Base-by-base conservation (phyloP, 2,797 vertebrate species). In the Sebastes reedi region DNA sequence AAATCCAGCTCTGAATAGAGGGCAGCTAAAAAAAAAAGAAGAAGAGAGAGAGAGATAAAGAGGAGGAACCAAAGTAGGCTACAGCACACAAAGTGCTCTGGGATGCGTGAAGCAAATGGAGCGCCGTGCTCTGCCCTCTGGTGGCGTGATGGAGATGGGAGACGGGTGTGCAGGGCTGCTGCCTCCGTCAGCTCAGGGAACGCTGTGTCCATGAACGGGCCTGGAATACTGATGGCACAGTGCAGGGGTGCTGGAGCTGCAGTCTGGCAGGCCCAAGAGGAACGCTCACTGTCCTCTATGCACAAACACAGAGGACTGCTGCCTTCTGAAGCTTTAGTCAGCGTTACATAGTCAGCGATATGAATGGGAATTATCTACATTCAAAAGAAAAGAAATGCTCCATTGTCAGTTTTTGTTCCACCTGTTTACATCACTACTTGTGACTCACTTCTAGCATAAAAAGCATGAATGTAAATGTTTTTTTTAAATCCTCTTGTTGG, bases 171-270 rank as follows among this genome's bases (percentile, higher is more conserved):
- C 56, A 30, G 34, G 73, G 54, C 50, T 52, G 76, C 54, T 27
- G 75, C 75, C 66, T 78, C 78, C 25, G 30, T 62, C 79, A 76
- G 84, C 89, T 83, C 86, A 76, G 85, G 88, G 93, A 93, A 93
- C 91, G 89, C 85, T 11, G 90, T 94, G 94, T 95, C 95, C 93
- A 91, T 25, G 89, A 73, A 95, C 91, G 87, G 90, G 90, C 79
- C 85, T 79, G 79, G 94, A 95, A 95, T 95, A 95, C 94, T 95
- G 95, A 96, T 95, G 88, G 84, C 89, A 82, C 94, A 70, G 92
- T 92, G 94, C 93, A 94, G 91, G 84, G 90, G 87, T 92, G 93
- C 92, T 84, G 84, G 86, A 89, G 89, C 93, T 93, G 94, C 95
- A 91, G 90, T 91, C 79, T 83, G 85, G 32, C 86, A 76, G 65